These are phyloP conservation scores for Mugil cephalus DNA, from an alignment of 2,113 vertebrate species.

Conservation along the genomic window DNA sequence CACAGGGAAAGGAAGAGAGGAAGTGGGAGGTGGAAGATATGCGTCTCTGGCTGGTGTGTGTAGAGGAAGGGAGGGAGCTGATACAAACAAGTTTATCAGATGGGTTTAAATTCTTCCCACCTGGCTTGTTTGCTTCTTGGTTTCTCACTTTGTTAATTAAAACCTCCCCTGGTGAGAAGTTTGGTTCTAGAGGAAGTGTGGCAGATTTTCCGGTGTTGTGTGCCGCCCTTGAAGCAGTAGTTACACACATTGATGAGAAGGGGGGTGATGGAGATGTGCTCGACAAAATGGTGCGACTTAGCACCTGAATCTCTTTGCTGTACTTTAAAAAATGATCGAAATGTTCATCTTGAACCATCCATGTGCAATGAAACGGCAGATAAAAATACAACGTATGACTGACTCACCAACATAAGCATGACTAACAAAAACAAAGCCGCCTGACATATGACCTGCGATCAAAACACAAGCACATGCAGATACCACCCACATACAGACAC, in stretches of 20 bases:
- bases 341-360: background rate
- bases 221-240: slow-evolving; percentile 11
- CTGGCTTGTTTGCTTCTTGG: slow-evolving; percentile 18
- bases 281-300: slow-evolving; percentile 41
- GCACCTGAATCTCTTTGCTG: slow-evolving; percentile 33
- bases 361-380: background rate
- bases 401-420: slow-evolving; percentile 1
- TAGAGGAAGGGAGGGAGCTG: slow-evolving; percentile 11
- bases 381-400: slow-evolving; percentile 6
- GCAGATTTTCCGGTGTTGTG: background rate
- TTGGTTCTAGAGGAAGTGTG: slow-evolving; percentile 41
- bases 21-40: slow-evolving; percentile 18
- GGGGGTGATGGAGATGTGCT: slow-evolving; percentile 29
- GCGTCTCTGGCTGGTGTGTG: slow-evolving; percentile 21
- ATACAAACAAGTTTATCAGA: slow-evolving; percentile 47
- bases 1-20: slow-evolving; percentile 30
- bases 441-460: slow-evolving; percentile 17
- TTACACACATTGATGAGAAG: slow-evolving; percentile 42
- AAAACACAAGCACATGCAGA: slow-evolving; percentile 29
- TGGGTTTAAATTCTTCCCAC: slow-evolving; percentile 35
- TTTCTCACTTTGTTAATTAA: slow-evolving; percentile 64
- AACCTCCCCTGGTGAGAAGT: slow-evolving; percentile 44
- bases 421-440: slow-evolving; percentile 20
- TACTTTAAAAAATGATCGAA: too few relatives aligned
- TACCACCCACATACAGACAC: slow-evolving; percentile 15